These are phyloP conservation scores for Vidua macroura DNA, from an alignment of 2,113 vertebrate genomes.

Conservation along the genomic window DNA sequence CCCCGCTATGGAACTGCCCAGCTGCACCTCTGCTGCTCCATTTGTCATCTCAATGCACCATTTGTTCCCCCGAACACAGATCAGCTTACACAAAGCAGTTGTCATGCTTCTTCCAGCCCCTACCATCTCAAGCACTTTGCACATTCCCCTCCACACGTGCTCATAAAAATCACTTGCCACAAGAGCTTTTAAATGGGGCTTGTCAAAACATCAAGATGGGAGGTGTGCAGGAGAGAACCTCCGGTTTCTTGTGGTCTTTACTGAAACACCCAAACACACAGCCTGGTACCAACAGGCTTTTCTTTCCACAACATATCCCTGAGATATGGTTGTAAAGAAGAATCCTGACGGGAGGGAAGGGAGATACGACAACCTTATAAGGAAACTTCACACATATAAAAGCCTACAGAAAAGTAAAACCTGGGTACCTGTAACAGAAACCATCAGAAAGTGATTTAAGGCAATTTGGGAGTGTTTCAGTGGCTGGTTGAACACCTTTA, in stretches of 20 bases:
- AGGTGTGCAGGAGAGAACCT: neutral
- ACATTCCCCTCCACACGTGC: constrained; percentile 1
- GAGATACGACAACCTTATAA: neutral
- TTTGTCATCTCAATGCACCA: constrained; percentile 51
- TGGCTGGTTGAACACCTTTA: neutral
- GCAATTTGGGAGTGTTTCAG: neutral
- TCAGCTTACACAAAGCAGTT: constrained; percentile 51
- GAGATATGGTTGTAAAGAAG: neutral
- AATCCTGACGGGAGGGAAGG: neutral
- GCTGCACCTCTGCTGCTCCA: constrained; percentile 17
- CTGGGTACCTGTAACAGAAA: neutral
- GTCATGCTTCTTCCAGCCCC: neutral
- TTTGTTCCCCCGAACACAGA: constrained; percentile 33
- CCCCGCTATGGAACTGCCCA: neutral
- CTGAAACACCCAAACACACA: neutral
- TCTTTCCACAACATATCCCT: neutral
- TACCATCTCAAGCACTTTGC: neutral
- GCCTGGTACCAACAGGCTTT: neutral
- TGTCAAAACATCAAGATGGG: neutral
- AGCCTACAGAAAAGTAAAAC: neutral
- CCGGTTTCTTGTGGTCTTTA: neutral
- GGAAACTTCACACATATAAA: neutral
- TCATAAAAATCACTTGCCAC: neutral
- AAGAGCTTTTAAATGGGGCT: neutral
- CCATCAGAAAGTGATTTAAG: neutral